Base-by-base conservation (phyloP, 2,113 vertebrate genomes). In the Eublepharis macularius region DNA sequence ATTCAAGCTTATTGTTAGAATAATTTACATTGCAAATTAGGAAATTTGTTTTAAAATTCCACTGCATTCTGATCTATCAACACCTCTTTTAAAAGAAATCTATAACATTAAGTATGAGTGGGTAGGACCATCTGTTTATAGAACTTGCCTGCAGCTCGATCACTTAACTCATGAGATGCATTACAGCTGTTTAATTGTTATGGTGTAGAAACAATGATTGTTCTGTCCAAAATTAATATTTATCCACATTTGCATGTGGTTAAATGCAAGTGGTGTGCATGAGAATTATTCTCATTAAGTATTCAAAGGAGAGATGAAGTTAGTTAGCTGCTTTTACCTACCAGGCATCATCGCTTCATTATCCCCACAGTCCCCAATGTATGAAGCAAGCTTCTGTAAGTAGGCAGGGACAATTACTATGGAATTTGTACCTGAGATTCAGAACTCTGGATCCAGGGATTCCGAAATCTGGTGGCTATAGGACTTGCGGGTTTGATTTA, bases 171-270 rank as follows among this genome's bases (percentile, higher is more conserved):
- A 90, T 0, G 69, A 95, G 95, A 94, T 95, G 95, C 93, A 93
- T 95, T 97, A 95, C 94, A 96, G 96, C 94, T 97, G 95, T 95
- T 96, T 96, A 96, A 97, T 97, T 97, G 96, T 96, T 96, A 92
- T 1, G 45, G 49, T 84, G 90, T 93, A 89, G 93, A 96, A 85
- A 94, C 69, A 0, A 95, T 95, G 93, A 96, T 93, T 90, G 63
- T 92, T 92, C 94, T 80, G 51, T 92, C 94, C 93, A 95, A 92
- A 96, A 96, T 96, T 95, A 96, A 95, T 97, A 96, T 96, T 96
- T 96, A 93, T 95, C 86, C 93, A 91, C 88, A 89, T 87, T 63
- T 91, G 92, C 92, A 87, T 94, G 92, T 94, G 70, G 2, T 95
- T 96, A 95, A 95, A 94, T 91, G 82, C 90, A 95, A 95, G 92